These are phyloP conservation scores for Syngnathus rostellatus DNA, from an alignment of 2,797 vertebrate species.

Conservation along the genomic window DNA sequence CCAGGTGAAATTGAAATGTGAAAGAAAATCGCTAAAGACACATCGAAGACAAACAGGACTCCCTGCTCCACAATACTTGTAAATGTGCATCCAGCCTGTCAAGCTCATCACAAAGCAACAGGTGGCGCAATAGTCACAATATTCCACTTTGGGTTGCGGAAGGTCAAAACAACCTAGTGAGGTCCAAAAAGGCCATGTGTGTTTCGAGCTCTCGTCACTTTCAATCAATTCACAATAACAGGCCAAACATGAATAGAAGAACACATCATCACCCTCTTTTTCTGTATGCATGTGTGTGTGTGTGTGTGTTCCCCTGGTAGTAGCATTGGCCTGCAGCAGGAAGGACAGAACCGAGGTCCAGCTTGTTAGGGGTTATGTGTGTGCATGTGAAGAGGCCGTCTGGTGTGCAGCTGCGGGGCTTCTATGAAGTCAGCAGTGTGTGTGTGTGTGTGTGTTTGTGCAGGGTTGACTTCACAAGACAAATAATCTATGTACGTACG, in stretches of 20 bases:
- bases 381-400: neutral
- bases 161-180: neutral
- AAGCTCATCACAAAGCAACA: neutral
- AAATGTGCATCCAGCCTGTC: neutral
- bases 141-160: neutral
- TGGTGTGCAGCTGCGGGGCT: neutral
- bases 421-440: neutral
- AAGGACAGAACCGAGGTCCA: constrained; percentile 2
- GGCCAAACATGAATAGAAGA: constrained; percentile 5
- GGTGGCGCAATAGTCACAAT: constrained; percentile 5
- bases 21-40: neutral
- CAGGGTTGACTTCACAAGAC: neutral
- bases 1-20: neutral
- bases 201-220: neutral
- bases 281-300: neutral
- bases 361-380: constrained; percentile 4
- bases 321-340: neutral
- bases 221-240: neutral
- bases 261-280: neutral
- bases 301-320: neutral
- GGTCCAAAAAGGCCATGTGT: neutral
- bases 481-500: constrained; percentile 1
- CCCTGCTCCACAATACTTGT: neutral
- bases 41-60: neutral
- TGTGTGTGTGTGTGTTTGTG: neutral